These are phyloP conservation scores for Aporophyla lueneburgensis DNA, from an alignment of 2,888 invertebrate genomes.

Conservation along the genomic window DNA sequence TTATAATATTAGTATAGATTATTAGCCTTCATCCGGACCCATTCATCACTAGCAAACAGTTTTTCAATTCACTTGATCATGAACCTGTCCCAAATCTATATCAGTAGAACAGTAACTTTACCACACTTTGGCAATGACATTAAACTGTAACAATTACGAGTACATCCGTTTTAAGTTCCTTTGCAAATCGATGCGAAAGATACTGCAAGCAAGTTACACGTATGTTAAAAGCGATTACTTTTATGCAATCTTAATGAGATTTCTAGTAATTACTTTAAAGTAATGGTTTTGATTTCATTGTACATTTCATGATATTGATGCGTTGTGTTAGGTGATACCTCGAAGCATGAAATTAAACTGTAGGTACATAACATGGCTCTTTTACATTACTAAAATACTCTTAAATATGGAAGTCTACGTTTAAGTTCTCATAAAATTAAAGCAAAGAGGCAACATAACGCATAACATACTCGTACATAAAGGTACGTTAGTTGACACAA, in stretches of 20 bases:
- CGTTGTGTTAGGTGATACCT: not conserved
- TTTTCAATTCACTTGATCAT: not conserved
- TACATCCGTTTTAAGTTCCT: not conserved
- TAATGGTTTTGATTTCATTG: not conserved
- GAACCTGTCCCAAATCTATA: not conserved
- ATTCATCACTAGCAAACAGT: not conserved
- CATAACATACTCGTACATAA: too few species aligned
- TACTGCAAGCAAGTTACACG: not conserved
- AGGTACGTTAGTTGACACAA: too few species aligned
- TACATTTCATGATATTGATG: not conserved
- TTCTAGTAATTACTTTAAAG: not conserved
- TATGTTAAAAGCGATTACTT: not conserved
- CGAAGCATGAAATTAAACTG: not conserved
- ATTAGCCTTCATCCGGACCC: too few species aligned
- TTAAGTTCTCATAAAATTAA: too few species aligned
- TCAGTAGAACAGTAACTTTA: not conserved
- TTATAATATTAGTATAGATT: too few species aligned
- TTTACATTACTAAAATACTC: too few species aligned
- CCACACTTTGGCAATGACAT: not conserved
- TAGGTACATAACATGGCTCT: not conserved
- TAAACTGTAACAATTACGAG: not conserved
- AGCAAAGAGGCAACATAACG: too few species aligned
- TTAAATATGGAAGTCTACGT: too few species aligned
- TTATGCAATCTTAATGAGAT: not conserved
- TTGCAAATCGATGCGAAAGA: not conserved